A percentile compares a stretch with the other conserved stretches of the same genome.
Evolutionary conservation across 2,888 invertebrate genomes (phyloP).

Genomic region (Scaptodrosophila latifasciaeformis): DNA sequence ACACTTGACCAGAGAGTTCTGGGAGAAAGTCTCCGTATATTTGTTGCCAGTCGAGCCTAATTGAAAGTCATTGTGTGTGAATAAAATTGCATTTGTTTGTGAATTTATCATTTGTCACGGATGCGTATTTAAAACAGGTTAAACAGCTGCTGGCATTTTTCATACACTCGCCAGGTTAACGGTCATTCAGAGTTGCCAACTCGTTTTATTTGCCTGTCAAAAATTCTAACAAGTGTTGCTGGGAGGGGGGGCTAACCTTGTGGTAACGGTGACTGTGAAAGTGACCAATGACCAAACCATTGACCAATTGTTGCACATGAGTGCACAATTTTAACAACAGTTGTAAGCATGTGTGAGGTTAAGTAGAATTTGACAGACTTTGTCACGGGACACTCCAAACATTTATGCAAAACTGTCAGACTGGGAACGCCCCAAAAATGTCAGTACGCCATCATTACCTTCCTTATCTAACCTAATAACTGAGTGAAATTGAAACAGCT

Average conservation of each 20-base stretch:
- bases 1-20: slow-evolving; percentile 39
- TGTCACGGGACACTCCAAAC: too few relatives aligned
- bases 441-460: slow-evolving; percentile 59
- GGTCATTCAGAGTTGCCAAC: slow-evolving; percentile 15
- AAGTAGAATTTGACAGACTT: slow-evolving; percentile 25
- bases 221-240: slow-evolving; percentile 15
- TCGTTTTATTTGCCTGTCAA: slow-evolving; percentile 39
- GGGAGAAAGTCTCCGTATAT: slow-evolving; percentile 10
- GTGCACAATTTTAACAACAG: slow-evolving; percentile 49
- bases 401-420: slow-evolving; percentile 30
- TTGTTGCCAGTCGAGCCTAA: slow-evolving; percentile 38
- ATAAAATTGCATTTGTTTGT: slow-evolving; percentile 39
- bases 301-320: slow-evolving; percentile 42
- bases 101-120: slow-evolving; percentile 41
- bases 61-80: slow-evolving; percentile 65
- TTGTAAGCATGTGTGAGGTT: slow-evolving; percentile 16
- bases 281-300: slow-evolving; percentile 51
- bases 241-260: too few relatives aligned
- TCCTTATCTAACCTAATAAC: slow-evolving; percentile 59
- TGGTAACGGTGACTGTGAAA: too few relatives aligned
- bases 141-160: slow-evolving; percentile 45
- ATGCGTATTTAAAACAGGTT: slow-evolving; percentile 53
- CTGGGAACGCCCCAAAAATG: slow-evolving; percentile 32
- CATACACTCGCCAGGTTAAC: slow-evolving; percentile 15
- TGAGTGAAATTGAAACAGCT: slow-evolving; percentile 64